Conservation (phyloP, 92 coral and sea anemone species). For the Parazoanthus swiftii region DNA sequence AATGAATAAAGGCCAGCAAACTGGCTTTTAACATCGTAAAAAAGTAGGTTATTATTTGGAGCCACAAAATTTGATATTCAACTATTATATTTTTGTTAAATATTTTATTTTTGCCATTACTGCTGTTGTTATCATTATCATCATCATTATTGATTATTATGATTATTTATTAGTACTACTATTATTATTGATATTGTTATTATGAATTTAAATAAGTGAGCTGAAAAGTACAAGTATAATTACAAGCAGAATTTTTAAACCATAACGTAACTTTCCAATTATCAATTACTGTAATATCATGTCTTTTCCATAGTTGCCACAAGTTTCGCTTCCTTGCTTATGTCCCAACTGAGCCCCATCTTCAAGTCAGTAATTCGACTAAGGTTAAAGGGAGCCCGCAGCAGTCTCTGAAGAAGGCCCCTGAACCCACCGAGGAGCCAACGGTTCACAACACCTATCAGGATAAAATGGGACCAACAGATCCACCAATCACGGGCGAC, state of each 20-base stretch:
- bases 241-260: background rate
- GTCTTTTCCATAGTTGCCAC: background rate
- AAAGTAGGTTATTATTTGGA: too few relatives aligned
- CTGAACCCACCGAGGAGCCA: background rate
- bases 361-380: background rate
- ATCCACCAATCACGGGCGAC: background rate
- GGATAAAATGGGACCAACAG: background rate
- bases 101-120: too few relatives aligned
- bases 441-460: background rate
- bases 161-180: too few relatives aligned
- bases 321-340: constrained; percentile 24
- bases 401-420: background rate
- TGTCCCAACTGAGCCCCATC: background rate
- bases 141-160: too few relatives aligned
- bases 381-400: background rate
- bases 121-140: too few relatives aligned
- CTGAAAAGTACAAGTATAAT: too few relatives aligned
- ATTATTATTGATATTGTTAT: too few relatives aligned
- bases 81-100: too few relatives aligned
- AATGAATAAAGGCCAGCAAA: too few relatives aligned
- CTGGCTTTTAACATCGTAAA: too few relatives aligned
- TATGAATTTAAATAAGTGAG: too few relatives aligned
- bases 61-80: too few relatives aligned
- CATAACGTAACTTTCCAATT: background rate
- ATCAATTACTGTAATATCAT: background rate